Base-by-base conservation (phyloP, 2,113 vertebrate species). In the Mustelus asterias region DNA sequence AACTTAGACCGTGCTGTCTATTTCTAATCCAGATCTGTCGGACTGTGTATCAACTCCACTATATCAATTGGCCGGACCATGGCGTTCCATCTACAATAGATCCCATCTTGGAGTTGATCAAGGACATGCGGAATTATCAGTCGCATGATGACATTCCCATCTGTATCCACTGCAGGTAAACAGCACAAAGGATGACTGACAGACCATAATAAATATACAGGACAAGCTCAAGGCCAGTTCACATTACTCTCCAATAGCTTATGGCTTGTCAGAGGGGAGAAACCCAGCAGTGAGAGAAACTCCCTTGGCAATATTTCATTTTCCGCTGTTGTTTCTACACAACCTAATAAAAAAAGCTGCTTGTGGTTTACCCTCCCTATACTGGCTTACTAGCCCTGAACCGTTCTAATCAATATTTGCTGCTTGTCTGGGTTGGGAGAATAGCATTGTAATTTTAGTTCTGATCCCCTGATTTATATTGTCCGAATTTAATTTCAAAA, bases 81-180 rank as follows among this genome's bases (percentile, higher is more conserved):
- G 99, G 99, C 0, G 97, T 99, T 0, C 99, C 99, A 22, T 98
- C 98, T 0, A 98, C 98, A 97, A 98, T 99, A 54, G 97, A 98
- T 8, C 98, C 99, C 92, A 99, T 99, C 96, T 97, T 99, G 96
- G 98, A 99, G 96, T 98, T 99, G 96, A 48, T 99, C 95, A 33
- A 97, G 2, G 99, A 99, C 90, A 98, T 99, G 96, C 98, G 98
- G 4, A 96, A 96, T 96, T 97, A 98, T 96, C 99, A 99, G 97
- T 96, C 96, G 0, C 97, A 98, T 0, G 98, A 98, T n/a, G 97
- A 97, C 0, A 7, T 98, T 54, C 99, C 99, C 3, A 96, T 99
- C 94, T 99, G 99, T 96, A 96, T 99, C 96, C 99, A 99, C 97
- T 99, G 99, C 99, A 99, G 99, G 99, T 99, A 96, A 96, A 54